Base-by-base conservation (phyloP, 1,140 invertebrate species). In the Scaptomyza montana region DNA sequence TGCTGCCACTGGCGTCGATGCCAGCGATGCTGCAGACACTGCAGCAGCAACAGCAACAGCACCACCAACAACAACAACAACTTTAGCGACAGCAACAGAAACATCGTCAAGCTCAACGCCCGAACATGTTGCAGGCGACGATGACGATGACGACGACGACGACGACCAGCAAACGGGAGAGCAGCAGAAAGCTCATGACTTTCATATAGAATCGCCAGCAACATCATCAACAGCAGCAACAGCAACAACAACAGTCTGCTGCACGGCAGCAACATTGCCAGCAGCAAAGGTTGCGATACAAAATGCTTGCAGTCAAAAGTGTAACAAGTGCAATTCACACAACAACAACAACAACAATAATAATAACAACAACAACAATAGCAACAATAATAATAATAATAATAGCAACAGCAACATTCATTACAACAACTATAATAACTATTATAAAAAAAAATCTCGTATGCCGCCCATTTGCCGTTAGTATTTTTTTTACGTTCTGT, bases 401-500 rank as follows among this genome's bases (percentile, higher is more conserved):
- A 90, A 84, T 21, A 90, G 85, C 49, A 90, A 90, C 57, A 91
- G 89, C 41, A 91, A 91, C 65, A 89, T 85, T 56, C 84, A 90
- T 80, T 91, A 91, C 76, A 91, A 91, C 77, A 91, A 91, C 63
- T 91, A 91, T 56, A 91, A 91, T 82, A 91, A 91, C 56, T 91
- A 91, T 77, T 91, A 91, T 90, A 87, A 91, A 68, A 91, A 91
- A 86, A 91, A 91, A 75, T 89, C 90, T 74, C 90, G 87, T 82
- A 90, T 91, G 90, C 85, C 86, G 86, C 86, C 90, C 76, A 91
- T 91, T 84, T 91, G 90, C 85, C 90, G 90, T 91, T 91, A 91
- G 90, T 91, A 91, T 91, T 86, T 66, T 53, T 67, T 64, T 80
- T 67, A 59, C 41, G 53, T 64, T 77, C 45, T 64, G 74, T 86